These are phyloP conservation scores for Sycobia sp. DNA, from an alignment of 1,140 invertebrate species.

Conservation along the genomic window DNA sequence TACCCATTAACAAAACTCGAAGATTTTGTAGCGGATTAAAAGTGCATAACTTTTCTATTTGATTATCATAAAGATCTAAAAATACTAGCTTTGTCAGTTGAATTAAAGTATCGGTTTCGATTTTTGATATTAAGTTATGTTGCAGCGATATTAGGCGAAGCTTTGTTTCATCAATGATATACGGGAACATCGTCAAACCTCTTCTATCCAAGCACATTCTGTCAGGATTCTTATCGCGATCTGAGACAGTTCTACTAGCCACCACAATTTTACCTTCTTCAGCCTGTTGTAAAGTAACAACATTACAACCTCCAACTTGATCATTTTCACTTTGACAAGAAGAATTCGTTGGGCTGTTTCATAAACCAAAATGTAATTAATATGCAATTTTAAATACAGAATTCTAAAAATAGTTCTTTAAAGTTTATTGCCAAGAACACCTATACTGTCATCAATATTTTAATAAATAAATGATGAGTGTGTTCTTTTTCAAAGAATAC, in stretches of 20 bases:
- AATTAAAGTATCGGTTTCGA: constrained; percentile 67
- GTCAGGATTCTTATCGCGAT: constrained; percentile 77
- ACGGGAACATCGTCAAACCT: constrained; percentile 76
- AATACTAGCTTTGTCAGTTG: constrained; percentile 82
- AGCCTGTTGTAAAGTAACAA: constrained; percentile 54
- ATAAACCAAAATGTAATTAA: constrained; percentile 7
- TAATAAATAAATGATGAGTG: too few relatives aligned
- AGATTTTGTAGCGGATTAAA: constrained; percentile 77
- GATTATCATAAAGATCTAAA: constrained; percentile 92
- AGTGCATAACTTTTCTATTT: constrained; percentile 82
- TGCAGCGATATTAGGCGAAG: constrained; percentile 85
- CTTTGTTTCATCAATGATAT: constrained; percentile 78
- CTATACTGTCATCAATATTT: too few relatives aligned
- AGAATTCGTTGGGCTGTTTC: constrained; percentile 41
- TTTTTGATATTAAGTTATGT: constrained; percentile 84
- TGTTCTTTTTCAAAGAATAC: too few relatives aligned
- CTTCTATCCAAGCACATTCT: constrained; percentile 77
- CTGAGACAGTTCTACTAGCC: constrained; percentile 69
- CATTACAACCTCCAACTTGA: constrained; percentile 45
- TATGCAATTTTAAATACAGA: too few relatives aligned
- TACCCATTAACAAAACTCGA: constrained; percentile 81
- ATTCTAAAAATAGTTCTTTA: too few relatives aligned
- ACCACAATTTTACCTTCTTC: constrained; percentile 67
- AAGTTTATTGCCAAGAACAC: too few relatives aligned
- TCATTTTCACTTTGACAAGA: constrained; percentile 56